phyloP scores from a whole-genome alignment of 2,113 vertebrate species.

The Ctenodactylus gundi region DNA sequence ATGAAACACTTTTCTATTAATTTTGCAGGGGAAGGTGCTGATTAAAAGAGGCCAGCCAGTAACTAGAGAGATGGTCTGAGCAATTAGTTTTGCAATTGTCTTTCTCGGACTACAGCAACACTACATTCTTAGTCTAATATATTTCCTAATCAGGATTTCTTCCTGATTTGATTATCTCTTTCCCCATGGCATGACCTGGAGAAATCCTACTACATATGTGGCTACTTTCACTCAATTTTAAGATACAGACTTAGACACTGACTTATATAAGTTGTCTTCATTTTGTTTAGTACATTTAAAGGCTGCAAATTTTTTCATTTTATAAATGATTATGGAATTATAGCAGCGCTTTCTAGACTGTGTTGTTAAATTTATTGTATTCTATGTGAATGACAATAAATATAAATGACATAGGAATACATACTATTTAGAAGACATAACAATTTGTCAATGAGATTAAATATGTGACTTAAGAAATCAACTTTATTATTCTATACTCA shows the following conservation, averaged over 20 bases:
- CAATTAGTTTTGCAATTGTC: not conserved
- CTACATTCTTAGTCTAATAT: not conserved
- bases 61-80: not conserved
- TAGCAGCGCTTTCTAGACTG: not conserved
- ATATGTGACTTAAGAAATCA: not conserved
- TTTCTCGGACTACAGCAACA: not conserved
- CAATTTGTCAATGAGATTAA: slow-evolving; percentile 12
- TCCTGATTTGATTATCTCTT: not conserved
- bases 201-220: not conserved
- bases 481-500: slow-evolving; percentile 33
- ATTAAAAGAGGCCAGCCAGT: not conserved
- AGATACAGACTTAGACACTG: not conserved
- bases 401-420: not conserved
- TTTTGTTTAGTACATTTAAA: not conserved
- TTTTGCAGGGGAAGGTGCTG: not conserved
- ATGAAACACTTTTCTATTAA: not conserved
- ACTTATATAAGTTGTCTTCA: not conserved
- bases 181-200: not conserved
- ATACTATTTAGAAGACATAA: not conserved
- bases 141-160: not conserved
- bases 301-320: not conserved
- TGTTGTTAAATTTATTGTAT: not conserved
- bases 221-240: not conserved
- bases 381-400: not conserved
- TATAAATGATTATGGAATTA: not conserved